phyloP scores from a whole-genome alignment of 2,797 vertebrate species.

The Euthynnus affinis region DNA sequence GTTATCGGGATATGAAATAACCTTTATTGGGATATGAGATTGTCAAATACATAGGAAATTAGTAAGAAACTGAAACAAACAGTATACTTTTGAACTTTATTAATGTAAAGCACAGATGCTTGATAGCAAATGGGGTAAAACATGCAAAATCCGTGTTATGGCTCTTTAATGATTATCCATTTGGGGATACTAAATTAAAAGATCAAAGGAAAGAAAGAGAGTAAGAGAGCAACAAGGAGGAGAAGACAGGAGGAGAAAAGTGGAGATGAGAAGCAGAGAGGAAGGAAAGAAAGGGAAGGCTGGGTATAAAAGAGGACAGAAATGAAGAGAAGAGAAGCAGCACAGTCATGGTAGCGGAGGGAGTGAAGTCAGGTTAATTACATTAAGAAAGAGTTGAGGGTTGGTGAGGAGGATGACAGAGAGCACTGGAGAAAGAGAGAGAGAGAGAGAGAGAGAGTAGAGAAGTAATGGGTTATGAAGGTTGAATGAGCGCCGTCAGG shows the following conservation, averaged over 20 bases:
- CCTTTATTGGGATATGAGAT: no score
- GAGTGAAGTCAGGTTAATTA: constrained; percentile 62
- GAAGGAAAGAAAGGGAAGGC: background rate
- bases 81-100: background rate
- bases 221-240: background rate
- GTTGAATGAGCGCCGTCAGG: constrained; percentile 57
- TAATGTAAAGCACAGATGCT: background rate
- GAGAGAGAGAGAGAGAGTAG: constrained; percentile 17
- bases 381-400: constrained; percentile 51
- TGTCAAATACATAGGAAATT: no score
- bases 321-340: constrained; percentile 7
- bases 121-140: background rate
- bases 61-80: background rate
- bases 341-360: constrained; percentile 24
- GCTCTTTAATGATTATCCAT: background rate
- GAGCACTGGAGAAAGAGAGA: constrained; percentile 28
- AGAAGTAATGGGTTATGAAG: constrained; percentile 67
- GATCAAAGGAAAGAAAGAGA: background rate
- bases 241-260: background rate
- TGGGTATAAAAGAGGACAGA: background rate
- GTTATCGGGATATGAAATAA: no score
- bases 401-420: constrained; percentile 29
- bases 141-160: background rate
- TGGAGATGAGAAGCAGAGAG: no score
- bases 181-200: background rate